A percentile compares a stretch with the other conserved stretches of the same genome.
These are phyloP conservation scores for Cryptus armator DNA, from an alignment of 2,888 invertebrate genomes.

Conservation along the genomic window DNA sequence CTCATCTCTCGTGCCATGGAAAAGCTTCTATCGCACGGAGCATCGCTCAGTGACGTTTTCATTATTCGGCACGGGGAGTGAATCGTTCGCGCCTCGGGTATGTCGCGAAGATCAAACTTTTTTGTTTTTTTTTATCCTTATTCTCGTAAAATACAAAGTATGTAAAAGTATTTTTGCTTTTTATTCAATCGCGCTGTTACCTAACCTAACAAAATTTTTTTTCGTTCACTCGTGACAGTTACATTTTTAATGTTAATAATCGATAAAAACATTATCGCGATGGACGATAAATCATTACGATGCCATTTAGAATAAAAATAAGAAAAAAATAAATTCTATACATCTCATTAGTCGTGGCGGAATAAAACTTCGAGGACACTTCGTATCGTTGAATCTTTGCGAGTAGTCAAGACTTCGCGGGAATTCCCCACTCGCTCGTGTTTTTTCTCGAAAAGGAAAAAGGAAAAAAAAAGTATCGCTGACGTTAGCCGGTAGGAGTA, in stretches of 20 bases:
- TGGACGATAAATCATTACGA: no score
- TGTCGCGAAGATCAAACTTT: not conserved
- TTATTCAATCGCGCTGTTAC: no score
- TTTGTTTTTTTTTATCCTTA: not conserved
- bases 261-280: not conserved
- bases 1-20: not conserved
- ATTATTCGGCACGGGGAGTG: not conserved
- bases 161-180: not conserved
- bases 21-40: not conserved
- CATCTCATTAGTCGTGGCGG: not conserved
- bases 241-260: not conserved
- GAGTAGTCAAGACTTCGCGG: slow-evolving; percentile 1
- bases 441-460: slow-evolving; percentile 41
- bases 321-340: not conserved
- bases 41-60: not conserved
- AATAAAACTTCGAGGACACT: not conserved
- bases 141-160: not conserved
- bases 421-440: not conserved
- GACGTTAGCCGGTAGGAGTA: slow-evolving; percentile 59
- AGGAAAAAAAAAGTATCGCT: slow-evolving; percentile 33
- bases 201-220: not conserved
- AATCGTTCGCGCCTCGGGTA: not conserved
- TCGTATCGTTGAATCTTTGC: not conserved
- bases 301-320: no score
- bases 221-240: not conserved